A percentile compares a stretch with the other conserved stretches of the same genome.
These are phyloP conservation scores for Bombus confusus DNA, from an alignment of 1,140 invertebrate genomes.

Conservation along the genomic window DNA sequence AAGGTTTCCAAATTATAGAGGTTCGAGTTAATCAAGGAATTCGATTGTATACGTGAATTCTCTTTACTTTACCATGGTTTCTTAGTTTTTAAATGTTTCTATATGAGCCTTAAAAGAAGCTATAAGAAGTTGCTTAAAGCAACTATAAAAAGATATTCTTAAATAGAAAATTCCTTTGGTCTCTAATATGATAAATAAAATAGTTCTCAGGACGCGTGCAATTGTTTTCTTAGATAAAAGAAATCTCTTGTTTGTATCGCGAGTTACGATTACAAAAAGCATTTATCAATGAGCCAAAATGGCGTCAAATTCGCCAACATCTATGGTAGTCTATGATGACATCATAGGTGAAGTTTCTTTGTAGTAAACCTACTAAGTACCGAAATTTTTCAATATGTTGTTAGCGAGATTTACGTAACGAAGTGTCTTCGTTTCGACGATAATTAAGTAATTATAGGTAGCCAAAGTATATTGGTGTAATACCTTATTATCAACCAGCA, in stretches of 20 bases:
- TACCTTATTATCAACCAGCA: not conserved
- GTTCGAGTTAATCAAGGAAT: too few species aligned
- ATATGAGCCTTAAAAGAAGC: not conserved
- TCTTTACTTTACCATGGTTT: too few species aligned
- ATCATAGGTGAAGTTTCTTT: not conserved
- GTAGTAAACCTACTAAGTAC: constrained; percentile 2
- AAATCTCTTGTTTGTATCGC: not conserved
- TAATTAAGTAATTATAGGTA: constrained; percentile 13
- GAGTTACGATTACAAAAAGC: not conserved
- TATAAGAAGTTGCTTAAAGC: not conserved
- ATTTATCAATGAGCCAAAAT: not conserved
- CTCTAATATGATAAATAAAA: not conserved
- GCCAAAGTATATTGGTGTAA: not conserved
- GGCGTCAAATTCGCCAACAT: too few species aligned
- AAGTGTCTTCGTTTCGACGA: not conserved
- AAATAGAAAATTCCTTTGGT: not conserved
- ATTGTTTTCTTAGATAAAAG: not conserved
- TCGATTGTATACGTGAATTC: too few species aligned
- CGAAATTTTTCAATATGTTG: not conserved
- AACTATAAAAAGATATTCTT: not conserved
- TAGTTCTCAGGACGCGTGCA: not conserved
- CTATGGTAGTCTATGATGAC: constrained; percentile 14
- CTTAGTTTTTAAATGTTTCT: not conserved
- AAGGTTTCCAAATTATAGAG: too few species aligned
- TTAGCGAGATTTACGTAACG: constrained; percentile 28